Base-by-base conservation (phyloP, 2,888 invertebrate genomes). In the Ichneumoninae sp. region DNA sequence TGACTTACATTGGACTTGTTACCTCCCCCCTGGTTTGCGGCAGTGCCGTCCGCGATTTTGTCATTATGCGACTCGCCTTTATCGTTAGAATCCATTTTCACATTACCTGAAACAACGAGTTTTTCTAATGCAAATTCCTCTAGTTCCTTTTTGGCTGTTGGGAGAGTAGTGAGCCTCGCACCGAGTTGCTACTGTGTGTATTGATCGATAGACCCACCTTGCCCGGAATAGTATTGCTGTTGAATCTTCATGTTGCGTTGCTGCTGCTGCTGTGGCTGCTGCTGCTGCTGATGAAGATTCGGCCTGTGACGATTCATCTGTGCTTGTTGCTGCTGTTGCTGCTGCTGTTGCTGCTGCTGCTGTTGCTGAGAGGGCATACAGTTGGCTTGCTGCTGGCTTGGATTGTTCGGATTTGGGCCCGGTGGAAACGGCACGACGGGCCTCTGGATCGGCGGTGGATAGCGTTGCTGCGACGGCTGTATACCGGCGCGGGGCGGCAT, bases 371-470 rank as follows among this genome's bases (percentile, higher is more conserved):
- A 90, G 91, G 93, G 86, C 93, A 92, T 88, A 90, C 93, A 88
- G 82, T 90, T 82, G 89, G 87, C 80, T 89, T 90, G 83, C 89
- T 89, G 86, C 86, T 92, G 87, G 89, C 92, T 86, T 90, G 91
- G 88, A 83, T 93, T 90, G 80, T 93, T 90, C 7, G 93, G 93
- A 82, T 93, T 94, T 33, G 94, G 92, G 74, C 94, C 93, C 36
- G 94, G 94, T 82, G 94, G 94, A 88, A 94, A 95, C 65, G 94
- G 94, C 71, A 93, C 93, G 13, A 94, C 94, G 3, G 95, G 95
- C 89, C 95, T 93, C 83, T 95, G 95, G 86, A 95, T 95, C 16
- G 95, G 95, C 8, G 94, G 93, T 7, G 95, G 95, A 82, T 88
- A 89, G 52, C 93, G 92, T 80, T 93, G 93, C 78, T 93, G 93